Percentiles rank a stretch among this genome's conserved stretches.
Conservation (phyloP, 1,140 invertebrate species). For the Elymnias hypermnestra region DNA sequence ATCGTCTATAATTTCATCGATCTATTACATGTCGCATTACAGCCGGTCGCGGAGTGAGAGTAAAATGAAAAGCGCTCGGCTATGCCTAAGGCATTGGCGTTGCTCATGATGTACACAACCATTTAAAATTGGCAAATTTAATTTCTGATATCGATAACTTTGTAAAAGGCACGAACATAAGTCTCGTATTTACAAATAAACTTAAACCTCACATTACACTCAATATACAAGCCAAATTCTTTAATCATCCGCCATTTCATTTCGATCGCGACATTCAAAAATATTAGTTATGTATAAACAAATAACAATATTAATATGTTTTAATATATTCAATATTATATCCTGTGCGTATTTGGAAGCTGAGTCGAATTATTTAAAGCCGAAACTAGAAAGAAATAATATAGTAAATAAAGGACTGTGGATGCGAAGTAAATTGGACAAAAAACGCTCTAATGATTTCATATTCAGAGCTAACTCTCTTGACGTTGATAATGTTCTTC, state of each 20-base stretch:
- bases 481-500: conserved; percentile 39
- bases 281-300: conserved; percentile 31
- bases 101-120: too few relatives aligned
- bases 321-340: conserved; percentile 17
- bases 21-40: too few relatives aligned
- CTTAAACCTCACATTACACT: conserved; percentile 27
- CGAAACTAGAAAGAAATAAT: conserved; percentile 49
- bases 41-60: too few relatives aligned
- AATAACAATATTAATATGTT: conserved; percentile 27
- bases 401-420: conserved; percentile 55
- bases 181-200: conserved; percentile 45
- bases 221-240: conserved; percentile 30
- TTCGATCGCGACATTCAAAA: conserved; percentile 9
- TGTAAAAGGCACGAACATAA: conserved; percentile 18
- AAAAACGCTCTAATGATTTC: conserved; percentile 26
- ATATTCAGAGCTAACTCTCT: conserved; percentile 43
- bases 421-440: conserved; percentile 34
- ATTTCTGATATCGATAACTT: conserved; percentile 2
- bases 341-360: conserved; percentile 24
- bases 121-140: too few relatives aligned
- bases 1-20: too few relatives aligned
- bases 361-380: conserved; percentile 35
- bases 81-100: too few relatives aligned
- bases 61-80: too few relatives aligned
- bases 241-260: conserved; percentile 14